phyloP scores from a whole-genome alignment of 2,113 vertebrate species.

The Caretta caretta region DNA sequence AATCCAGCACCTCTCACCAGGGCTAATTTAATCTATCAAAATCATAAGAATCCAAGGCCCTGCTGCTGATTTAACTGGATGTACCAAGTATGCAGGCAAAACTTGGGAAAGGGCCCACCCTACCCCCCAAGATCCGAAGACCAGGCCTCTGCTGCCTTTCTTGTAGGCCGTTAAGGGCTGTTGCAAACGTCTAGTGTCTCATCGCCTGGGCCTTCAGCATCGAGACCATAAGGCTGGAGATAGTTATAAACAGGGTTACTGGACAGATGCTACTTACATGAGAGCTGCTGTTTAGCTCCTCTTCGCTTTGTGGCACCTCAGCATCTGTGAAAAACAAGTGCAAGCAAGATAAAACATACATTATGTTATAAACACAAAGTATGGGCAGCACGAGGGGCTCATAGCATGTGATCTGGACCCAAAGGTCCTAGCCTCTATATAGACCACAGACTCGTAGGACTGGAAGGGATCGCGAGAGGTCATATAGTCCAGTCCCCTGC shows the following conservation, averaged over 20 bases:
- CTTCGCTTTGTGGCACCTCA: rapidly evolving
- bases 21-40: neutral
- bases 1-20: neutral
- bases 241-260: too few species aligned
- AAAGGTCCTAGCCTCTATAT: neutral
- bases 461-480: too few species aligned
- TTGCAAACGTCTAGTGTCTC: neutral
- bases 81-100: neutral
- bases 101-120: neutral
- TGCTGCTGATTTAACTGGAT: neutral
- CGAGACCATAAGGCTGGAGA: too few species aligned
- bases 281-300: neutral
- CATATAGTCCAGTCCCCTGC: too few species aligned
- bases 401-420: rapidly evolving
- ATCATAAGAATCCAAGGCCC: neutral
- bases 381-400: rapidly evolving
- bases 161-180: neutral
- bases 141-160: neutral
- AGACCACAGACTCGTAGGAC: neutral
- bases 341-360: rapidly evolving
- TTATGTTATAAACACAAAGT: neutral
- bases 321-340: conserved; percentile 46
- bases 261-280: conserved; percentile 36
- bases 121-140: neutral
- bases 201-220: neutral